A percentile compares a stretch with the other conserved stretches of the same genome.
phyloP scores from a whole-genome alignment of 2,113 vertebrate genomes.

The Psettodes erumei region DNA sequence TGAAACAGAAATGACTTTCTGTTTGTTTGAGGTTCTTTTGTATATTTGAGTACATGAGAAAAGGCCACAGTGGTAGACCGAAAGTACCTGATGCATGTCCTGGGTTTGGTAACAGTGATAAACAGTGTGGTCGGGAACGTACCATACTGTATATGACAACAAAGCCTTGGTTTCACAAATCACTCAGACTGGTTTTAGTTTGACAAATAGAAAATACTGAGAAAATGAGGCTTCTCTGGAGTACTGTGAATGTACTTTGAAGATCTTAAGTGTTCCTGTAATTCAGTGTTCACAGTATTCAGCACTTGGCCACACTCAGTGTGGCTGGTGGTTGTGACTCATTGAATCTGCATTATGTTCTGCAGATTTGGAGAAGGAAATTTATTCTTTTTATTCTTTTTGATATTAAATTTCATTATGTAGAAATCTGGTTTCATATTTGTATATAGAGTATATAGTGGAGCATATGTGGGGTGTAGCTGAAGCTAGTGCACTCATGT shows the following conservation, averaged over 20 bases:
- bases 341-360: background rate
- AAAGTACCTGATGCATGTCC: conserved; percentile 27
- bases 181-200: conserved; percentile 9
- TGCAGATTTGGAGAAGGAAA: background rate
- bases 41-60: conserved; percentile 41
- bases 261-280: background rate
- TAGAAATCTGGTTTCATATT: background rate
- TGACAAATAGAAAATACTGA: conserved; percentile 1
- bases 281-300: background rate
- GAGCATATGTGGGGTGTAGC: too few relatives aligned
- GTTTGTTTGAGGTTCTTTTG: conserved; percentile 56
- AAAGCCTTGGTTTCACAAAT: conserved; percentile 27
- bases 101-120: conserved; percentile 51
- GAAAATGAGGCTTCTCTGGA: background rate
- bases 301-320: background rate
- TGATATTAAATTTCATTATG: background rate
- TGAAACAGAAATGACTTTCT: conserved; percentile 26
- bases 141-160: conserved; percentile 14
- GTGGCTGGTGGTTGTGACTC: background rate
- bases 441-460: too few relatives aligned
- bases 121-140: conserved; percentile 43
- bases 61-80: conserved; percentile 37
- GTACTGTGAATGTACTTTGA: background rate
- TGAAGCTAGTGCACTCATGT: too few relatives aligned
- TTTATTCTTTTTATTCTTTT: background rate